These are phyloP conservation scores for Petrocephalus microphthalmus DNA, from an alignment of 2,113 vertebrate genomes.

Conservation along the genomic window DNA sequence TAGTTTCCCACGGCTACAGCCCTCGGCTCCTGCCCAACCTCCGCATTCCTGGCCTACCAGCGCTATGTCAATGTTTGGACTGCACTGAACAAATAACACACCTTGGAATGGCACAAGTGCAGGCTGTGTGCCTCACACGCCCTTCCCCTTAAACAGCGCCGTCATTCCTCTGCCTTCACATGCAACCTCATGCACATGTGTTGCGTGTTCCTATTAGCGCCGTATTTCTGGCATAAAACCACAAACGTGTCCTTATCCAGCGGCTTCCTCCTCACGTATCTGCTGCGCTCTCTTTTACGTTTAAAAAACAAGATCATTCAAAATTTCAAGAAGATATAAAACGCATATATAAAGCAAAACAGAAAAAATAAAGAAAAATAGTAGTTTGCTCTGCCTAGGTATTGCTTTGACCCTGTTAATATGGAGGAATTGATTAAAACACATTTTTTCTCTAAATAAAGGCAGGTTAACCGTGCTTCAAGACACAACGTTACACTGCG, in stretches of 20 bases:
- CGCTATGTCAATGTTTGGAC: conserved; percentile 92
- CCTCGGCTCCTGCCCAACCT: conserved; percentile 67
- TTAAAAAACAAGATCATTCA: neutral
- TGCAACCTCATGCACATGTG: conserved; percentile 31
- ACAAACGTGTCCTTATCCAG: neutral
- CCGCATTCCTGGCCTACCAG: conserved; percentile 86
- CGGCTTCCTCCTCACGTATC: neutral
- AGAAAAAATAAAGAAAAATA: neutral
- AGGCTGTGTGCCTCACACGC: conserved; percentile 44
- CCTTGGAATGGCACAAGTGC: conserved; percentile 82
- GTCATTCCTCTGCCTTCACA: conserved; percentile 20
- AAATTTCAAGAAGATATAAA: neutral
- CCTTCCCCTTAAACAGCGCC: neutral
- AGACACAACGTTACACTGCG: neutral
- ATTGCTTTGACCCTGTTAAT: neutral
- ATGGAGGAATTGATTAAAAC: neutral
- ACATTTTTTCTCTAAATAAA: too few species aligned
- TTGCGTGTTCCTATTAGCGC: neutral
- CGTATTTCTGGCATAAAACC: neutral
- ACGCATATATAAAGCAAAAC: too few species aligned
- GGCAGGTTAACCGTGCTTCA: neutral
- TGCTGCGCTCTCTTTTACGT: neutral
- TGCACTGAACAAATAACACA: conserved; percentile 95
- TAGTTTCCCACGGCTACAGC: conserved; percentile 86
- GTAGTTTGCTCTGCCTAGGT: neutral